A percentile compares a stretch with the other conserved stretches of the same genome.
Conservation (phyloP, 2,113 vertebrate species). For the Anolis carolinensis region DNA sequence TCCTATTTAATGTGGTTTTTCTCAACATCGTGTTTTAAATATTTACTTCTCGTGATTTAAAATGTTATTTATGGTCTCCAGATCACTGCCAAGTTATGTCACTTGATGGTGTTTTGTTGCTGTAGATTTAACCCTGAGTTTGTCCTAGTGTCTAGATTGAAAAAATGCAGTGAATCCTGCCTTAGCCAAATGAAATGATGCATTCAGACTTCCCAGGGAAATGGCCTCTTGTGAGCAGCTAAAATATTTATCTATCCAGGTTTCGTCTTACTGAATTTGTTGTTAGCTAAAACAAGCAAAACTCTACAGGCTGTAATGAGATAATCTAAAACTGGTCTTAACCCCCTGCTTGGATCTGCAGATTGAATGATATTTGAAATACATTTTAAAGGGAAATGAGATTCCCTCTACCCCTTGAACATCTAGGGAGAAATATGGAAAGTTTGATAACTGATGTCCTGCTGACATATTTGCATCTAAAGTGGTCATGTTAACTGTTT, state of each 20-base stretch:
- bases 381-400: slow-evolving; percentile 34
- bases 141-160: slow-evolving; percentile 25
- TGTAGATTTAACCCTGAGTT: slow-evolving; percentile 49
- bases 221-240: slow-evolving; percentile 46
- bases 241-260: slow-evolving; percentile 57
- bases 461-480: slow-evolving; percentile 51
- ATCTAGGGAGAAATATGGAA: slow-evolving; percentile 56
- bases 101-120: slow-evolving; percentile 25
- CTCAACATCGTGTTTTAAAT: slow-evolving; percentile 46
- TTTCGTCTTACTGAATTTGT: slow-evolving; percentile 50
- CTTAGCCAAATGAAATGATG: slow-evolving; percentile 46
- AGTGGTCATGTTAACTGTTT: slow-evolving; percentile 14
- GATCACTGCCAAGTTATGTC: slow-evolving; percentile 40
- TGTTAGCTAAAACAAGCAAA: slow-evolving; percentile 45
- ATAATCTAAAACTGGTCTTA: slow-evolving; percentile 42
- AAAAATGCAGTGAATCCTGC: slow-evolving; percentile 30
- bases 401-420: slow-evolving; percentile 45
- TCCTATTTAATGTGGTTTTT: slow-evolving; percentile 51
- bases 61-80: slow-evolving; percentile 38
- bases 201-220: slow-evolving; percentile 52
- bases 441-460: slow-evolving; percentile 57
- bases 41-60: slow-evolving; percentile 50
- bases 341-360: slow-evolving; percentile 21
- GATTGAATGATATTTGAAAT: slow-evolving; percentile 50
- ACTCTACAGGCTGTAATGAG: slow-evolving; percentile 45